Evolutionary conservation across 2,113 vertebrate genomes (phyloP), one percentile per base, ranked within the genome.

Genomic region (Eudorcas thomsonii): DNA sequence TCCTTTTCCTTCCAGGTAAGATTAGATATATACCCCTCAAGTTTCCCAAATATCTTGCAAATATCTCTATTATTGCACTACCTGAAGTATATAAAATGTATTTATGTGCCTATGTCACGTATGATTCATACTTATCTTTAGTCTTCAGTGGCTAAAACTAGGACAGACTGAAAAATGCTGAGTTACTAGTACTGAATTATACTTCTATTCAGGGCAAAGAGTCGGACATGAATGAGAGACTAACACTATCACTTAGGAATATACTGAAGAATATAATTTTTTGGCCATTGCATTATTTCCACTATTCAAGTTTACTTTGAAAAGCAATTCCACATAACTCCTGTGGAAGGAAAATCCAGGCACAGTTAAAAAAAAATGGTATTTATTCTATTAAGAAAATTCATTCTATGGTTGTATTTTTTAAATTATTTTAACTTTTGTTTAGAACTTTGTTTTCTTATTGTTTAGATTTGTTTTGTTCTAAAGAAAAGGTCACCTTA

Each of bases 221-320:
- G 67, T 71, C 10, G 0, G n/a, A 39, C 19, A 23, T 23, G n/a
- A 71, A 11, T 39, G n/a, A 71, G n/a, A 71, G 19, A 39, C 67
- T 71, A 71, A 23, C n/a, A 23, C n/a, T 85, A 85, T 43, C 52
- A 54, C 62, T 84, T 64, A 92, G n/a, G 2, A 33, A 60, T 39
- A 93, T 33, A 1, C 60, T 82, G 12, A 89, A 94, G 6, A 89
- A 86, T 60, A 67, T 43, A 17, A 90, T 62, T 74, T 54, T 88
- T 60, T 45, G 94, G 39, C 2, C 45, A 85, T 48, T 78, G 4
- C 54, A 60, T 82, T 71, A 87, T 88, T 97, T 96, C 26, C 28
- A 85, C 67, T 89, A 82, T 30, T 86, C 43, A 81, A 96, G 87
- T 82, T 92, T 91, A 82, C 26, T 93, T 86, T 92, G n/a, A 60